These are phyloP conservation scores for Ostrea denselamellosa DNA, from an alignment of 1,140 invertebrate species.

Conservation along the genomic window DNA sequence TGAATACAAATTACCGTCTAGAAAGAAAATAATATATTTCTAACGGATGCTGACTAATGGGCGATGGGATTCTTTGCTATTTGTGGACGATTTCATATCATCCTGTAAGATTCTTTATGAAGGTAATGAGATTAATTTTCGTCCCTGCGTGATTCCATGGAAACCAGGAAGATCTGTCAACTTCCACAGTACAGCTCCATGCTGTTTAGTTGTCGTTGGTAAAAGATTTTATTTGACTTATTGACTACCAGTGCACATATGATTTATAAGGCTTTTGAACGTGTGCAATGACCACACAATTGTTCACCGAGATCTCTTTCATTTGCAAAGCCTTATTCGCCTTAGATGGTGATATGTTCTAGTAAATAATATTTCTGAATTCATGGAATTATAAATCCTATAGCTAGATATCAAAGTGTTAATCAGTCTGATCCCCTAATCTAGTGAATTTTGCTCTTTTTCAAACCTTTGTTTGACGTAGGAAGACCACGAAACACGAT, in stretches of 20 bases:
- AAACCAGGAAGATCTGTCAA: not conserved
- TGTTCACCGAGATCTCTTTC: not conserved
- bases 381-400: too few species aligned
- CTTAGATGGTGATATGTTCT: too few species aligned
- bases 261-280: not conserved
- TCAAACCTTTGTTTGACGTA: too few species aligned
- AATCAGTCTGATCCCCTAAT: too few species aligned
- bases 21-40: conserved; percentile 7
- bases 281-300: not conserved
- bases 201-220: not conserved
- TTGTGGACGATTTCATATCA: conserved; percentile 32
- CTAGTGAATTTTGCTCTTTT: too few species aligned
- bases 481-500: too few species aligned
- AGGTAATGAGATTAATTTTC: conserved; percentile 20
- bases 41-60: conserved; percentile 16
- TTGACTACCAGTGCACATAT: not conserved
- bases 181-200: not conserved
- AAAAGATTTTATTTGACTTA: not conserved
- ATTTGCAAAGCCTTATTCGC: too few species aligned
- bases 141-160: conserved; percentile 20
- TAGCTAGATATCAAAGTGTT: too few species aligned
- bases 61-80: not conserved
- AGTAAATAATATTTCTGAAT: too few species aligned
- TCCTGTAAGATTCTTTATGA: conserved; percentile 14
- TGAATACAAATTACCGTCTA: not conserved